Evolutionary conservation across 2,888 invertebrate genomes (phyloP), one percentile per base, ranked within the genome.

Genomic region (Clepsis dumicolana): DNA sequence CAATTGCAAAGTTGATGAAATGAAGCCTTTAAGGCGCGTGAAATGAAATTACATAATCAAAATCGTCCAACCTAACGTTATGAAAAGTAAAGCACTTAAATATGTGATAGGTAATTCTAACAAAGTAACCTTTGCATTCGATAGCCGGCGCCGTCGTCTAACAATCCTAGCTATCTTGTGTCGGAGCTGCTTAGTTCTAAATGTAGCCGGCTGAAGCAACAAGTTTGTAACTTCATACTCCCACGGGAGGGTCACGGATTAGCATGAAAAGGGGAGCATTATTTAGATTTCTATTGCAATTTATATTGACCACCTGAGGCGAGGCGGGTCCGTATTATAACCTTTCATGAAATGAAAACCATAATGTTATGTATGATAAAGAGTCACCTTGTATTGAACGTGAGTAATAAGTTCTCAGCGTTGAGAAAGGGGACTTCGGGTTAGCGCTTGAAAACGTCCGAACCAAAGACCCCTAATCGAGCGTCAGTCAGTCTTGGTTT

Each of bases 231-330:
- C 18, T 16, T 16, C 7, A 5, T 41, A 16, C 16, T 16, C 16
- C 44, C 44, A 44, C 7, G 14, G n/a, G 18, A 18, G 44, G 38
- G 38, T 38, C 16, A 2, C 38, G 44, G 8, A 44, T 44, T 44
- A 44, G 44, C 44, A 44, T 44, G 8, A 2, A 44, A 18, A 14
- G 44, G 41, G 18, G 0, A 44, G 8, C 44, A 18, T 44, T 44
- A 44, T 44, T 44, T 44, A 44, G 18, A 44, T 44, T 8, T 44
- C 44, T 8, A 44, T 44, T 44, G 44, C 44, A 44, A 18, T 18
- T 18, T 44, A 44, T 44, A 44, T 44, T 44, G 44, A 44, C 44
- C 44, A 44, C 44, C 44, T 44, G 44, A 18, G 44, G 44, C 44
- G 18, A 18, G 44, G 16, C 4, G 4, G 41, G 16, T 1, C 41